Evolutionary conservation across 1,140 invertebrate genomes (phyloP), one percentile per base, ranked within the genome.

Genomic region (Catajapyx aquilonaris): DNA sequence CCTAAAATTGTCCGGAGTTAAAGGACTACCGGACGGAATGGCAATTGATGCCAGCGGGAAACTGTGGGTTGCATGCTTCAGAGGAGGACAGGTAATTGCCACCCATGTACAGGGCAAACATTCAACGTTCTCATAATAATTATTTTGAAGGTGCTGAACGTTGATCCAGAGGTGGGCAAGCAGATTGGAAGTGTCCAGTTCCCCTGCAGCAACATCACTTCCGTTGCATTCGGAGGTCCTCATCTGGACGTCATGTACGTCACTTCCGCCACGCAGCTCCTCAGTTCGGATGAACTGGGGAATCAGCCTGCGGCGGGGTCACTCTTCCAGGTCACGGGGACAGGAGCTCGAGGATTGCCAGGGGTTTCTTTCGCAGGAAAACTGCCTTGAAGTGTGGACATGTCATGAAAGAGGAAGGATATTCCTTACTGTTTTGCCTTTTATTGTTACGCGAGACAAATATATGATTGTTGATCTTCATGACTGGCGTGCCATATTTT

Each of bases 161-260:
- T 73, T 4, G 57, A 71, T 51, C 59, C 64, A 1, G 46, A 38
- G 33, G 51, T 57, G 40, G 61, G 64, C 11, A 53, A 63, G 40
- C 40, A 76, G 1, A 46, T 80, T 2, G 55, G 62, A 38, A 59
- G 55, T 20, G 47, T 81, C 1, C 47, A 66, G 1, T 60, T 81
- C 10, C 80, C 80, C 5, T 70, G 71, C 1, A 60, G 64, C 35
- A 69, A 77, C 48, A 69, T 80, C 3, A 86, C 83, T 0, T 85
- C 81, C 0, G 70, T 68, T 0, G 71, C 73, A 37, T 90, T 79
- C 52, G 84, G 84, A 7, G 83, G 81, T 4, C 57, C 66, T 1
- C 64, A 77, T 48, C 53, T 80, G 17, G 73, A 81, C 47, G 65
- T 71, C 36, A 56, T 87, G 2, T 86, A 71, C 48, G 77, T 85